These are phyloP conservation scores for Cartodere bifasciata DNA, from an alignment of 2,888 invertebrate species.

Conservation along the genomic window DNA sequence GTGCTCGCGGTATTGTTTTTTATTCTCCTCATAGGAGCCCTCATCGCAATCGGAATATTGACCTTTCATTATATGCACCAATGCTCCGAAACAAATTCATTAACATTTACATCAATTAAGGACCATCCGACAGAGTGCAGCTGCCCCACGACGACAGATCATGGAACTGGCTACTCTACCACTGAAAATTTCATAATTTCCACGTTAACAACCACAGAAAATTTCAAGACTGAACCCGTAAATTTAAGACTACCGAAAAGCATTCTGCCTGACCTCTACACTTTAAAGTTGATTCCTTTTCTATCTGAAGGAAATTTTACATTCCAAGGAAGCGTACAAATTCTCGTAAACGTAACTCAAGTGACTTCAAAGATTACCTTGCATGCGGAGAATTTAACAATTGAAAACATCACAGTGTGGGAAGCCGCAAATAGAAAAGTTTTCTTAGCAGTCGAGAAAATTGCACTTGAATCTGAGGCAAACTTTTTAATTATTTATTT, in stretches of 20 bases:
- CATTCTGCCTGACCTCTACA: constrained; percentile 56
- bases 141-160: too few species aligned
- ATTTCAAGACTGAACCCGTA: constrained; percentile 6
- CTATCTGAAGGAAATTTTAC: constrained; percentile 65
- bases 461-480: constrained; percentile 43
- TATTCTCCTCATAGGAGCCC: too few species aligned
- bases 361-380: constrained; percentile 54
- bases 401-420: constrained; percentile 36
- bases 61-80: too few species aligned
- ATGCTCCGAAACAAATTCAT: too few species aligned
- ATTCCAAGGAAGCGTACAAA: constrained; percentile 57
- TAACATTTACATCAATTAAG: too few species aligned
- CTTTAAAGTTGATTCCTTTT: constrained; percentile 57
- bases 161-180: neutral
- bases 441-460: neutral
- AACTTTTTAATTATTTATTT: constrained; percentile 60
- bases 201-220: neutral
- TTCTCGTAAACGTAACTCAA: constrained; percentile 44
- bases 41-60: too few species aligned
- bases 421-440: constrained; percentile 1
- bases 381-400: constrained; percentile 58
- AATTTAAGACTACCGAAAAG: constrained; percentile 59
- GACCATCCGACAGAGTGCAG: too few species aligned
- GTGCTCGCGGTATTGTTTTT: too few species aligned
- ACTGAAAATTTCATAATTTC: neutral